Base-by-base conservation (phyloP, 1,140 invertebrate genomes). In the Brachionus angularis region DNA sequence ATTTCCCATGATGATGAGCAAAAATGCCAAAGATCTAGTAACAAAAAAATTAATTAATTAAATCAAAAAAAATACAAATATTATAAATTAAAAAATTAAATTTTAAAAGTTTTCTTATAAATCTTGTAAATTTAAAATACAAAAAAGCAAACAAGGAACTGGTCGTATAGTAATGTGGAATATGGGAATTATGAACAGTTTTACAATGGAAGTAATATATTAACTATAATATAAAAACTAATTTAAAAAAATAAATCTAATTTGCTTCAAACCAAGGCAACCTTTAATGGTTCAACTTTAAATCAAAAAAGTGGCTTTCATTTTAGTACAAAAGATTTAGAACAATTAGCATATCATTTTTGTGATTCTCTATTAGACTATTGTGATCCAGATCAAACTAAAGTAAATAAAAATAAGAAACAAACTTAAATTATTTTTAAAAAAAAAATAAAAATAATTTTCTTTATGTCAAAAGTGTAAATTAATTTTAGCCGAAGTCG, bases 141-240 rank as follows among this genome's bases (percentile, higher is more conserved):
- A 95, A 78, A 88, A 89, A 62, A 88, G 87, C 73, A 94, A 94
- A 83, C 91, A 95, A 83, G 91, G 91, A 1, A 95, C 92, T 8
- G 91, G 91, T 5, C 82, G 93, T 67, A 89, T 95, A 12, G 91
- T 94, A 0, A 88, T 93, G 75, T 95, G 91, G 91, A 89, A 91
- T 83, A 87, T 95, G 86, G 92, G 92, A 10, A 89, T 95, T 18
- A 86, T 88, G 49, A 92, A 94, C 75, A 94, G 91, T 79, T 96
- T 91, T 78, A 96, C 92, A 1, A 87, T 96, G 85, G 93, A 96
- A n/a, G n/a, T n/a, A n/a, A n/a, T n/a, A n/a, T n/a, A n/a, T n/a
- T n/a, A n/a, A n/a, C n/a, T 82, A 79, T 79, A 73, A 64, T 23
- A 25, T 42, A 2, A n/a, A 36, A n/a, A 3, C 18, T 5, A 8